phyloP scores from a whole-genome alignment of 2,113 vertebrate genomes.

The Xenotilapia flavipinnis region DNA sequence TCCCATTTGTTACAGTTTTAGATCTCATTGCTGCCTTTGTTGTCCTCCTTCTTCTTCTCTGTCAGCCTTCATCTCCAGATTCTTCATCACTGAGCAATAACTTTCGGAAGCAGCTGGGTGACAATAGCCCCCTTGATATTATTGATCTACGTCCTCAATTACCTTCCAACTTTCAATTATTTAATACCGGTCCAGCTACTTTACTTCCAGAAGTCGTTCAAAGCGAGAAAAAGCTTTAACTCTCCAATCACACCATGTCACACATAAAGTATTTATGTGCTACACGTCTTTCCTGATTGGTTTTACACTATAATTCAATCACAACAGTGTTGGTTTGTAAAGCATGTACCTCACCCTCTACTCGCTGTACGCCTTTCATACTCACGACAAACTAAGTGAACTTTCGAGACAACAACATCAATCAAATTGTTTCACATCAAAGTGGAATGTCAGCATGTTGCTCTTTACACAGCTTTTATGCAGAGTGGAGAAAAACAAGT shows the following conservation, averaged over 20 bases:
- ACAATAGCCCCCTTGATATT: constrained; percentile 58
- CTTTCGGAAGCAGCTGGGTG: constrained; percentile 38
- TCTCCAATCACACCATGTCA: constrained; percentile 7
- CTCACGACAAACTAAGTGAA: constrained; percentile 2
- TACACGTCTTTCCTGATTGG: constrained; percentile 31
- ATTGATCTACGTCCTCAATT: constrained; percentile 69
- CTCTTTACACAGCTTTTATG: neutral
- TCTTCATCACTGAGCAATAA: constrained; percentile 61
- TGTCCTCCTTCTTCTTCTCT: neutral
- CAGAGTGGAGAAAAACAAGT: constrained; percentile 11
- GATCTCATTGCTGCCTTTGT: constrained; percentile 36
- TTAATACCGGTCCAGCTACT: constrained; percentile 41
- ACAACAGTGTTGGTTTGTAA: constrained; percentile 12
- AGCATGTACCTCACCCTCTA: neutral
- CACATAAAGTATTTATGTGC: constrained; percentile 20
- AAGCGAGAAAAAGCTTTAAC: constrained; percentile 27
- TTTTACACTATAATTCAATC: constrained; percentile 12
- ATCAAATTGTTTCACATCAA: neutral
- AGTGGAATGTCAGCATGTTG: neutral
- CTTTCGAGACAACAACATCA: neutral
- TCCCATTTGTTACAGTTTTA: constrained; percentile 59
- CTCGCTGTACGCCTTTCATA: neutral
- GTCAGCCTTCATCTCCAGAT: constrained; percentile 30
- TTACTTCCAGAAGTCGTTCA: constrained; percentile 46
- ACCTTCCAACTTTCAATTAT: constrained; percentile 64